These are phyloP conservation scores for Aurelia sp. DNA, from an alignment of 30 jellyfish, hydroid and myxozoan species.

Conservation along the genomic window DNA sequence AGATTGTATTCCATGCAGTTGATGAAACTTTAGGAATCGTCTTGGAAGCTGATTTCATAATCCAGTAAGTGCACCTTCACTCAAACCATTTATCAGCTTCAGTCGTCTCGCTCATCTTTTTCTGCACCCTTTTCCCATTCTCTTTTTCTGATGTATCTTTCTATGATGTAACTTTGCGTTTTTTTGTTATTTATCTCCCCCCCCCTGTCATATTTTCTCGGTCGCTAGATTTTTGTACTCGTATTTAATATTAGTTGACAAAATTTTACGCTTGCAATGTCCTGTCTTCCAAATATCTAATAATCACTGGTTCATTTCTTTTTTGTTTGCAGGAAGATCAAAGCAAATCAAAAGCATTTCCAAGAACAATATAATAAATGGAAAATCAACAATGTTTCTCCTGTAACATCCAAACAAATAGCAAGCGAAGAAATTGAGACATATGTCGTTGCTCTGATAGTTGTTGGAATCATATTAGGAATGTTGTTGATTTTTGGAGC, in stretches of 20 bases:
- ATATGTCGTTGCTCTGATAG: slow-evolving; percentile 46
- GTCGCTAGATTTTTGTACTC: too few relatives aligned
- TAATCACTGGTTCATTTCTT: too few relatives aligned
- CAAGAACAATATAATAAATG: slow-evolving; percentile 20
- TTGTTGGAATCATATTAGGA: slow-evolving; percentile 36
- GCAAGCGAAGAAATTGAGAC: slow-evolving; percentile 18
- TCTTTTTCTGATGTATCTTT: too few relatives aligned
- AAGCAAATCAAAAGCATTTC: slow-evolving; percentile 2
- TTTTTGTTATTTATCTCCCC: too few relatives aligned
- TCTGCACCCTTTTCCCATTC: too few relatives aligned
- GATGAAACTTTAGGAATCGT: slow-evolving; percentile 55
- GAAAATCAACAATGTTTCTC: slow-evolving; percentile 27
- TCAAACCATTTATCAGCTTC: too few relatives aligned
- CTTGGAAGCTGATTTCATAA: slow-evolving; percentile 33
- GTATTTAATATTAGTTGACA: too few relatives aligned
- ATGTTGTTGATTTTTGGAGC: slow-evolving; percentile 31
- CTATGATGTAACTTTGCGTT: too few relatives aligned
- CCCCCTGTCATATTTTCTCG: too few relatives aligned
- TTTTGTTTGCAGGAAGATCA: slow-evolving; percentile 21
- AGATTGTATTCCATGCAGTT: slow-evolving; percentile 65
- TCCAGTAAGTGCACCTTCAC: slow-evolving; percentile 6
- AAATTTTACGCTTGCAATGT: too few relatives aligned
- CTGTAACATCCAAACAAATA: slow-evolving; percentile 11
- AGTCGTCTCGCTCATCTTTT: too few relatives aligned
- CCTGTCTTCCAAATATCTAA: too few relatives aligned